A percentile compares a stretch with the other conserved stretches of the same genome.
phyloP scores from a whole-genome alignment of 2,797 vertebrate species.

The Naso thynnoides region DNA sequence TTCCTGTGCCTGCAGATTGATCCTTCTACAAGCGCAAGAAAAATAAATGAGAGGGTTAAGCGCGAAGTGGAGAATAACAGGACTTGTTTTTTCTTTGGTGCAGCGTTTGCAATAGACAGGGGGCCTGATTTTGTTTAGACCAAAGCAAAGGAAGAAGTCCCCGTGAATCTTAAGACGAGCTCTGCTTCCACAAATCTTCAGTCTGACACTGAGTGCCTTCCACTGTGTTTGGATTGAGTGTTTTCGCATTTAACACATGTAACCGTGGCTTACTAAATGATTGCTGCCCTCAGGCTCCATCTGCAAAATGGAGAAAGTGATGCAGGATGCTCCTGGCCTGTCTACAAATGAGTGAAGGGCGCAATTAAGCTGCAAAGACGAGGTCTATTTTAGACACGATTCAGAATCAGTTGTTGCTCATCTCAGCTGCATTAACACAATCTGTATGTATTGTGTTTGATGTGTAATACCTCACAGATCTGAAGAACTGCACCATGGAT shows the following conservation, averaged over 20 bases:
- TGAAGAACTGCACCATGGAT: background rate
- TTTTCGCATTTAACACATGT: conserved; percentile 33
- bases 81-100: conserved; percentile 28
- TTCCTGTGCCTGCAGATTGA: conserved; percentile 16
- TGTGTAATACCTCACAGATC: conserved; percentile 27
- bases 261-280: background rate
- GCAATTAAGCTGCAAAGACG: conserved; percentile 12
- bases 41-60: conserved; percentile 33
- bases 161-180: conserved; percentile 30
- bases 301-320: conserved; percentile 8
- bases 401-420: conserved; percentile 14
- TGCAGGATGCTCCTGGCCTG: conserved; percentile 3
- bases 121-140: conserved; percentile 34
- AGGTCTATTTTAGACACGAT: conserved; percentile 24
- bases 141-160: conserved; percentile 40
- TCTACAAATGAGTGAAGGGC: conserved; percentile 35
- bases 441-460: conserved; percentile 10
- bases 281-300: background rate
- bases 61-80: conserved; percentile 14
- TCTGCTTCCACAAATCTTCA: conserved; percentile 23
- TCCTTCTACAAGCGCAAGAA: conserved; percentile 12
- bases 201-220: conserved; percentile 11
- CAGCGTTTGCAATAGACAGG: conserved; percentile 41
- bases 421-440: conserved; percentile 19
- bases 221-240: conserved; percentile 17